Evolutionary conservation across 2,888 invertebrate genomes (phyloP), one percentile per base, ranked within the genome.

Genomic region (Tillus elongatus): DNA sequence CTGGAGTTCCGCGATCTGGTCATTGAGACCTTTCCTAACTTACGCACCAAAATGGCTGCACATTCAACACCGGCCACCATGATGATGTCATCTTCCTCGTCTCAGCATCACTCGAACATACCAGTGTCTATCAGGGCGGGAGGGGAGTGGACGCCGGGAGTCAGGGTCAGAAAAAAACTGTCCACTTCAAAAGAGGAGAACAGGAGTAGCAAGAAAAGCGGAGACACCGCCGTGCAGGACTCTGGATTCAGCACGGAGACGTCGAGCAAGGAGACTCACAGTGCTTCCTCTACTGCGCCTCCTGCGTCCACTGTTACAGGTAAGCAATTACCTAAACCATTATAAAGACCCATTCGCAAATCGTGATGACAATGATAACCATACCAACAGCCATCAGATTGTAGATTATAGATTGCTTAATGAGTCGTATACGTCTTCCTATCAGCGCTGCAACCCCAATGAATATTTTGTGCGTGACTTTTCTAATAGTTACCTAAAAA

Each of bases 1-100:
- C 77, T 89, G 69, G 87, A 89, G 73, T 89, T 89, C 69, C 83
- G 89, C 70, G 88, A 89, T 71, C 79, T 88, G 76, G 89, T 89
- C 75, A 87, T 89, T 78, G 88, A 88, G 77, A 86, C 88, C 61
- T 88, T 89, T 73, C 89, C 89, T 57, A 86, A 88, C 72, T 77
- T 89, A 65, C 82, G 87, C 64, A 81, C 81, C 63, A 89, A 88
- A 74, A 79, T 88, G 79, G 79, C 81, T 60, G 75, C 79, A 54
- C 73, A 76, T 57, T 70, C 62, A 40, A 54, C 61, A 34, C 53
- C 57, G 39, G 52, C 51, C 39, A 40, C 13, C 41, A 58, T 57
- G 47, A 58, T 60, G 71, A n/a, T n/a, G n/a, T n/a, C n/a, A n/a
- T 68, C 62, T 58, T 69, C 63, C 57, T 68, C 56, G 66, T 42